A percentile compares a stretch with the other conserved stretches of the same genome.
phyloP scores from a whole-genome alignment of 2,113 vertebrate species.

The Hoplias malabaricus region DNA sequence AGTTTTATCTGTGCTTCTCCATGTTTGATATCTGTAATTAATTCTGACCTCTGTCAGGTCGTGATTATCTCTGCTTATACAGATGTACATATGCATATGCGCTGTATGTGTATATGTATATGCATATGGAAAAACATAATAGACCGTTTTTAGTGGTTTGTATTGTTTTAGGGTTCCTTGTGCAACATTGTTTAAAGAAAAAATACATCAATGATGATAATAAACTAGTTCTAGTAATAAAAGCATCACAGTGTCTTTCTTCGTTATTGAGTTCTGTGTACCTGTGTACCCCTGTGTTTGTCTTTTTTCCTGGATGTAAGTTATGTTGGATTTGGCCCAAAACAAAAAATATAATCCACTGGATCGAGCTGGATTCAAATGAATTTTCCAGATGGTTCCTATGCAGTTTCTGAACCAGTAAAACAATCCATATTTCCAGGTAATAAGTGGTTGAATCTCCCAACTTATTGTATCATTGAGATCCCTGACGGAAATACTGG shows the following conservation, averaged over 20 bases:
- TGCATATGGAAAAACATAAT: slow-evolving; percentile 66
- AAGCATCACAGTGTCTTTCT: slow-evolving; percentile 45
- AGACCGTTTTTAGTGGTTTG: slow-evolving; percentile 74
- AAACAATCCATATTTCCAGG: too few relatives aligned
- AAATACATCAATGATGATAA: slow-evolving; percentile 73
- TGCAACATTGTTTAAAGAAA: slow-evolving; percentile 71
- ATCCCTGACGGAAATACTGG: too few relatives aligned
- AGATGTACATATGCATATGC: slow-evolving; percentile 66
- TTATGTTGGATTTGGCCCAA: not conserved
- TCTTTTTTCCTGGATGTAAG: not conserved
- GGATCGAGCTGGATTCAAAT: too few relatives aligned
- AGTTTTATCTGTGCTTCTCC: slow-evolving; percentile 52
- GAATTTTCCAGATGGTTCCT: too few relatives aligned
- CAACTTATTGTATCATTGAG: too few relatives aligned
- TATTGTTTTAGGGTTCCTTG: slow-evolving; percentile 77
- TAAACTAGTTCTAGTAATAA: slow-evolving; percentile 74
- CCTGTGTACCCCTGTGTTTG: not conserved
- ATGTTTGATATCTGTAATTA: slow-evolving; percentile 44
- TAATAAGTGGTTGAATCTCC: too few relatives aligned
- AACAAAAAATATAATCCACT: too few relatives aligned
- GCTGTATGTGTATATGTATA: slow-evolving; percentile 68
- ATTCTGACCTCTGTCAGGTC: slow-evolving; percentile 46
- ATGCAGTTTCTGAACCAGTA: too few relatives aligned
- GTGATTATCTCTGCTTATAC: slow-evolving; percentile 59
- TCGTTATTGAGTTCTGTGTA: not conserved